Base-by-base conservation (phyloP, 2,113 vertebrate species). In the Neolamprologus hecqui region DNA sequence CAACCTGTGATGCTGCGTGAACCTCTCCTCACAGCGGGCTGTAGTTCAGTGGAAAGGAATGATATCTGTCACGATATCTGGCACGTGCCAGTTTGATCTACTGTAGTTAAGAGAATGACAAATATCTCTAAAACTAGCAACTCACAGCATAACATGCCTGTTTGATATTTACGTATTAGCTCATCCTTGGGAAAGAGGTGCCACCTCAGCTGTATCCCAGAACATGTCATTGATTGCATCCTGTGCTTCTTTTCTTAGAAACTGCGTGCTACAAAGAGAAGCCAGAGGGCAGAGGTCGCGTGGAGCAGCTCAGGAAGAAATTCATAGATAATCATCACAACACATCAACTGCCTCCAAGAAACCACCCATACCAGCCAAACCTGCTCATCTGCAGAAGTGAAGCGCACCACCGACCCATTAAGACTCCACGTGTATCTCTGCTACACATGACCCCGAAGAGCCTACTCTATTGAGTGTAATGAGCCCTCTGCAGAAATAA, bases 281-380 rank as follows among this genome's bases (percentile, higher is more conserved):
- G 19, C 70, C 89, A 1, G 63, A 57, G 9, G 19, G 51, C 14
- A 81, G 81, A 23, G 89, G 95, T 33, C 92, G 68, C 2, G 94
- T 96, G 45, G 94, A 93, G 0, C 87, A 94, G 91, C 94, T 95
- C 77, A 90, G 45, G 86, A 95, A 92, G 86, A 63, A 88, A 0
- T 96, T 96, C 68, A 7, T 81, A 5, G 57, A 58, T 6, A 77
- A 91, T 14, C 53, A 15, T 51, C 84, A 8, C 13, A 45, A 51
- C 77, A 35, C 45, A 17, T 42, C 33, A 7, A 81, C 84, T 2
- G n/a, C 84, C 85, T 51, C 4, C 85, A 40, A 31, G 70, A 95
- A 91, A 86, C 93, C 94, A 2, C 89, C 93, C 1, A 2, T 94
- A 88, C 95, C 96, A 51, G 84, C 31, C 54, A 95, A 94, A 93